Percentiles rank a stretch among this genome's conserved stretches.
These are phyloP conservation scores for Mionectes olivaceus DNA, from an alignment of 2,797 vertebrate species.

Conservation along the genomic window DNA sequence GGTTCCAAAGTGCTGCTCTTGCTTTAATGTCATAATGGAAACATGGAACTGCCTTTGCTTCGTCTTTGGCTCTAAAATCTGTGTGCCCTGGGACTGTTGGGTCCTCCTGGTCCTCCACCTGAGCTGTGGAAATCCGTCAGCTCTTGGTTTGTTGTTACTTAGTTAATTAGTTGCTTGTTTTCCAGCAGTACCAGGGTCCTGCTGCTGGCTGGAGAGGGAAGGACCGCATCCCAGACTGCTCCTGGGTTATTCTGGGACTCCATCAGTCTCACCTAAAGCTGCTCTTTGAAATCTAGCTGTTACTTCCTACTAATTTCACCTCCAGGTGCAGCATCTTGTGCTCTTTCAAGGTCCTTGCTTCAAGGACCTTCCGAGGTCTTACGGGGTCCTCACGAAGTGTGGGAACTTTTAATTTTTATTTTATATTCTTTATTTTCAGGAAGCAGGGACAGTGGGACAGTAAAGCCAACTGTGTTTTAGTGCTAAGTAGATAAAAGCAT, in stretches of 20 bases:
- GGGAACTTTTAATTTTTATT: neutral
- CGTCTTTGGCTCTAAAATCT: neutral
- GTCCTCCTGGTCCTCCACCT: neutral
- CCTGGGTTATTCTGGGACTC: neutral
- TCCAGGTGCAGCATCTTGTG: neutral
- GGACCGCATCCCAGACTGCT: neutral
- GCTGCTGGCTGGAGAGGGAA: neutral
- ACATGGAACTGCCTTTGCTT: neutral
- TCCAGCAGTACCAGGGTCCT: fast-evolving
- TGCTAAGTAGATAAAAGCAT: neutral
- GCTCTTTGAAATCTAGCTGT: neutral
- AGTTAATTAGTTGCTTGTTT: neutral
- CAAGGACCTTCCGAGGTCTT: neutral
- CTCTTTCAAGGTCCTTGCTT: neutral
- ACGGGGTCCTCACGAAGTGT: neutral
- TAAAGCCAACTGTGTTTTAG: neutral
- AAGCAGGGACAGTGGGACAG: neutral
- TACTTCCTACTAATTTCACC: fast-evolving
- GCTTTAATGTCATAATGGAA: neutral
- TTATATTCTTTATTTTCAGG: neutral
- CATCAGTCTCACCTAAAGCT: neutral
- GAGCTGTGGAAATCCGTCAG: neutral
- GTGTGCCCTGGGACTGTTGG: neutral
- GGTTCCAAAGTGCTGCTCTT: neutral
- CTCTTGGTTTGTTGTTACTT: fast-evolving